Evolutionary conservation across 2,797 vertebrate species (phyloP), one percentile per base, ranked within the genome.

Genomic region (Agapornis canus): DNA sequence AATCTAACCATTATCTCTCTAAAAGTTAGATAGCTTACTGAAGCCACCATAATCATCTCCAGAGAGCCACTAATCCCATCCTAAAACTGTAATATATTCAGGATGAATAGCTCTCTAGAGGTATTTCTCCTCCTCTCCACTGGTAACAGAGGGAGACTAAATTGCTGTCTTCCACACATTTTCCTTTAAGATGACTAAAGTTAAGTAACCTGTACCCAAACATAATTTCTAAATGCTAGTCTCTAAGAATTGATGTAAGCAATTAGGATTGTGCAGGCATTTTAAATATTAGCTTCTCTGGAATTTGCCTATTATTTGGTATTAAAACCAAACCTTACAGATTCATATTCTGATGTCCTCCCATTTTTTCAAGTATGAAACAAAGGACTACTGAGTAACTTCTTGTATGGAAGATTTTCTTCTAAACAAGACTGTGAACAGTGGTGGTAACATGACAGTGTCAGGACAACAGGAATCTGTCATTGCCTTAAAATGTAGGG

Each of bases 71-170:
- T 94, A 94, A 94, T 94, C 80, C 70, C 57, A 84, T 48, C 82
- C 88, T 91, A 86, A 95, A 96, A 84, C 73, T 59, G 49, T 56
- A 95, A 91, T 79, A 92, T 90, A 95, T 84, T 78, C 94, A 83
- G 87, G 80, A 95, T 92, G 35, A 92, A 81, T n/a, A 83, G 86
- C 35, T 78, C 88, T 90, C 80, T 57, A 65, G 85, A 81, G 63
- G 80, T 82, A 91, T 90, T 92, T 88, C 65, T 91, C 59, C 87
- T 89, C 51, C 57, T 80, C 60, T 87, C 61, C 65, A 72, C 47
- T 79, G 66, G n/a, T 59, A 92, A 90, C 32, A 90, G 52, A 81
- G 35, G 61, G 66, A 94, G 65, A 90, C 85, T 72, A 84, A 90
- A 88, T 27, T 83, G 77, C 85, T 91, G 71, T 79, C 70, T 90